phyloP scores from a whole-genome alignment of 2,113 vertebrate species.

The Saimiri boliviensis region DNA sequence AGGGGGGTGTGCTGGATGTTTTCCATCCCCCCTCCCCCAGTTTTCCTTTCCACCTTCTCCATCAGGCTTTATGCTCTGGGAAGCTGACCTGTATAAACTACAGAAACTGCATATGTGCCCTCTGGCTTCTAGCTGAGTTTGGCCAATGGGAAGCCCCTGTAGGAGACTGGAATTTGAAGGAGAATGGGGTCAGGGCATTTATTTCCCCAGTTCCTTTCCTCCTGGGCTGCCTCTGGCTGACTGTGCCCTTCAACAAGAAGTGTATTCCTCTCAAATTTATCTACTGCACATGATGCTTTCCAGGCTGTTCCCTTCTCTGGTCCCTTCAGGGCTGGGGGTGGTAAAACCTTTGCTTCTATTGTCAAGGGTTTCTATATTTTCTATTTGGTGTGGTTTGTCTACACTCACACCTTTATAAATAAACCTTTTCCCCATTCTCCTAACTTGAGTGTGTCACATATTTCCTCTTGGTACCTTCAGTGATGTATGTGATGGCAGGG shows the following conservation, averaged over 20 bases:
- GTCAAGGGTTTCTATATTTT: slow-evolving; percentile 17
- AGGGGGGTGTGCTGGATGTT: not conserved
- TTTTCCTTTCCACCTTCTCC: not conserved
- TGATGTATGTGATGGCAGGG: not conserved
- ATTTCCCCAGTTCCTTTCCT: not conserved
- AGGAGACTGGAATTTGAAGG: slow-evolving; percentile 19
- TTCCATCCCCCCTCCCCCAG: not conserved
- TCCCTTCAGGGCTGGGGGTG: not conserved
- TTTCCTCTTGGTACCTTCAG: slow-evolving; percentile 35
- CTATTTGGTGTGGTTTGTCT: not conserved
- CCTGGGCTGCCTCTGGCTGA: not conserved
- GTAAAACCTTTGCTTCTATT: slow-evolving; percentile 9
- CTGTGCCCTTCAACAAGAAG: not conserved
- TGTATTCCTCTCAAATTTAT: not conserved
- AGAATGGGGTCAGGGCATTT: not conserved
- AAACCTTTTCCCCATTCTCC: not conserved
- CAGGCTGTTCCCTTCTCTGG: not conserved
- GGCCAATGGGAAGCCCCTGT: not conserved
- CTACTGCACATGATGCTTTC: not conserved
- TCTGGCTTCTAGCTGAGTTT: not conserved
- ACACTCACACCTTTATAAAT: not conserved
- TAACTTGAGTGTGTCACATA: not conserved
- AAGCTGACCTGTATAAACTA: not conserved
- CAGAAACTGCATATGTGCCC: not conserved
- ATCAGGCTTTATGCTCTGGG: not conserved